These are phyloP conservation scores for Papilio elwesi DNA, from an alignment of 2,888 invertebrate genomes.

Conservation along the genomic window DNA sequence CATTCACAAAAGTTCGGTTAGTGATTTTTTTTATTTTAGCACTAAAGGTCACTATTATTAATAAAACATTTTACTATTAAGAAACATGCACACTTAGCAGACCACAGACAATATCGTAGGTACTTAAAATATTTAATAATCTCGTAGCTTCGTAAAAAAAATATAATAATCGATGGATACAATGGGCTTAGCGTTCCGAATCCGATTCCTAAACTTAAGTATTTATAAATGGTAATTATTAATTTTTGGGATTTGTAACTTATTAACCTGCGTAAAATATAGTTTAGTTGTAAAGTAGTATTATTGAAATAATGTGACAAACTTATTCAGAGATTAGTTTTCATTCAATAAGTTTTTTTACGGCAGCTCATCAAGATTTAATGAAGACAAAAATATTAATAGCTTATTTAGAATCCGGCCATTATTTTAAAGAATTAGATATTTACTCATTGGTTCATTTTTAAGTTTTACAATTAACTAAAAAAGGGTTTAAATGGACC, in stretches of 20 bases:
- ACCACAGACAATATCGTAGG: conserved; percentile 46
- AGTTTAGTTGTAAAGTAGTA: conserved; percentile 54
- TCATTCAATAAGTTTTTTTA: conserved; percentile 20
- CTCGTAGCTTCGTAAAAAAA: conserved; percentile 42
- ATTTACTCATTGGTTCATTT: no score
- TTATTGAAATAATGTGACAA: conserved; percentile 55
- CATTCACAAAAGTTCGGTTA: conserved; percentile 42
- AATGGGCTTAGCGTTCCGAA: conserved; percentile 54
- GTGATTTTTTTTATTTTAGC: conserved; percentile 48
- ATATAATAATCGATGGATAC: conserved; percentile 43
- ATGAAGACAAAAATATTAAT: neutral
- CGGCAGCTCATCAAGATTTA: conserved; percentile 21
- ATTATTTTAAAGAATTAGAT: neutral
- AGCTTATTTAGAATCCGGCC: neutral
- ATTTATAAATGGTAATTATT: conserved; percentile 58
- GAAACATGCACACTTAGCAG: conserved; percentile 31
- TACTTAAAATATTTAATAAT: conserved; percentile 51
- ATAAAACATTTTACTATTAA: conserved; percentile 39
- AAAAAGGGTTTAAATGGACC: neutral
- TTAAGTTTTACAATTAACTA: no score
- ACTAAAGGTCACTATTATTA: conserved; percentile 78
- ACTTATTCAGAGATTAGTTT: conserved; percentile 50
- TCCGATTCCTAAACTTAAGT: conserved; percentile 58
- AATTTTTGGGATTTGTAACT: conserved; percentile 63
- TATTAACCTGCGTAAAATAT: conserved; percentile 65